Conservation (phyloP, 2,888 invertebrate species). For the Cheilosia scutellata region DNA sequence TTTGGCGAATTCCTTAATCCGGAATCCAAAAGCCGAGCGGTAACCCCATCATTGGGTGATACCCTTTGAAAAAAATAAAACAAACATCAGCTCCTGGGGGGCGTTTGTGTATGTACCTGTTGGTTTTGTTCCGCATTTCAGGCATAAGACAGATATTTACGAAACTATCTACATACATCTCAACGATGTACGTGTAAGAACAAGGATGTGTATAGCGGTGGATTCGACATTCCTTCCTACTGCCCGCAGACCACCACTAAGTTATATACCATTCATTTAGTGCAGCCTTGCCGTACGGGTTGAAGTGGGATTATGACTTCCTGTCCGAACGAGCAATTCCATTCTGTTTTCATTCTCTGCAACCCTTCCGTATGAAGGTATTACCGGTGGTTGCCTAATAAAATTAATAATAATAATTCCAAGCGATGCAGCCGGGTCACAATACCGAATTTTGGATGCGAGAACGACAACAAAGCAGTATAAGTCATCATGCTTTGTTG, state of each 20-base stretch:
- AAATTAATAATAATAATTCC: conserved; percentile 70
- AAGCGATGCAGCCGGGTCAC: conserved; percentile 54
- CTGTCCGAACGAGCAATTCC: conserved; percentile 1
- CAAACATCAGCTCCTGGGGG: conserved; percentile 47
- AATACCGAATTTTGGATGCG: conserved; percentile 42
- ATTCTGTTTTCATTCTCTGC: conserved; percentile 1
- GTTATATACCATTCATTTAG: conserved; percentile 41
- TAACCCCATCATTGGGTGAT: conserved; percentile 18
- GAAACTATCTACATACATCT: conserved; percentile 23
- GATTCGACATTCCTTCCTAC: conserved; percentile 23
- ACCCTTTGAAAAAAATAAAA: conserved; percentile 51
- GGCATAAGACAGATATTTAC: conserved; percentile 38
- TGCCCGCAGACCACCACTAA: conserved; percentile 14
- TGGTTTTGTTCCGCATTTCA: conserved; percentile 35
- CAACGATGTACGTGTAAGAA: conserved; percentile 12
- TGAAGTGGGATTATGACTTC: conserved; percentile 36
- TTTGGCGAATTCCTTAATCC: conserved; percentile 46
- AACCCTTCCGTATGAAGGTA: conserved; percentile 48
- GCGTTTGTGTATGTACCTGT: conserved; percentile 51
- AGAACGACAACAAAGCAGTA: conserved; percentile 38
- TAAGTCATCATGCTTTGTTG: conserved; percentile 7
- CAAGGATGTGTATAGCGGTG: conserved; percentile 10
- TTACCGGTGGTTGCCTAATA: conserved; percentile 66
- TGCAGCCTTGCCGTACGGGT: neutral
- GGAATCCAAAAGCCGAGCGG: neutral